These are phyloP conservation scores for Chloroceryle aenea DNA, from an alignment of 2,113 vertebrate genomes.

Conservation along the genomic window DNA sequence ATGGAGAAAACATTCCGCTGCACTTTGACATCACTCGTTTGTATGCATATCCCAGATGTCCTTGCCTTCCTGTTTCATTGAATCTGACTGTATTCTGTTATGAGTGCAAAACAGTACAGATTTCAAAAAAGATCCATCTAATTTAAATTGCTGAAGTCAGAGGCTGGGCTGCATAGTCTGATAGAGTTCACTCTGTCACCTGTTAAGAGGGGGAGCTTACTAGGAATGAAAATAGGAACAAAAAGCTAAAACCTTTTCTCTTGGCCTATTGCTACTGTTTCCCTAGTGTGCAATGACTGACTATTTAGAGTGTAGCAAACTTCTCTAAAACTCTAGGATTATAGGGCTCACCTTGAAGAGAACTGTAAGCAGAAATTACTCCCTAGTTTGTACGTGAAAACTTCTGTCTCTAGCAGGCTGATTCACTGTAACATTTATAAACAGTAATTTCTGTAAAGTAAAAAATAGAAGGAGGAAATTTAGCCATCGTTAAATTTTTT, in stretches of 20 bases:
- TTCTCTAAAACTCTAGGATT: background rate
- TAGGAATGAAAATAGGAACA: background rate
- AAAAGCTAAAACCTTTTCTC: background rate
- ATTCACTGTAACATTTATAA: conserved; percentile 3
- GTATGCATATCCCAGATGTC: background rate
- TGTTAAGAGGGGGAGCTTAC: background rate
- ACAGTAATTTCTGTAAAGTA: background rate
- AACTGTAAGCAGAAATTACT: background rate
- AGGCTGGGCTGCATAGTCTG: background rate
- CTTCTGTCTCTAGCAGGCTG: background rate
- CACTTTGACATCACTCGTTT: background rate
- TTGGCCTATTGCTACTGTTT: background rate
- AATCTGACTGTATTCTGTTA: background rate
- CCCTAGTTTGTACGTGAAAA: background rate
- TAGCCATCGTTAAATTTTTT: background rate
- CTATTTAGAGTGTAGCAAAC: background rate
- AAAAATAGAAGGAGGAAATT: background rate
- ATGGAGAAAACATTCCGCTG: background rate
- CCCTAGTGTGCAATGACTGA: background rate
- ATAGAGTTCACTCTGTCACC: background rate
- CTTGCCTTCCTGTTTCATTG: background rate
- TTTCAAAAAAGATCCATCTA: background rate
- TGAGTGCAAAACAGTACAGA: background rate
- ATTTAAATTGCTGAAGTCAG: background rate
- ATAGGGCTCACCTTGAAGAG: background rate